Base-by-base conservation (phyloP, 1,140 invertebrate species). In the Lerema accius region DNA sequence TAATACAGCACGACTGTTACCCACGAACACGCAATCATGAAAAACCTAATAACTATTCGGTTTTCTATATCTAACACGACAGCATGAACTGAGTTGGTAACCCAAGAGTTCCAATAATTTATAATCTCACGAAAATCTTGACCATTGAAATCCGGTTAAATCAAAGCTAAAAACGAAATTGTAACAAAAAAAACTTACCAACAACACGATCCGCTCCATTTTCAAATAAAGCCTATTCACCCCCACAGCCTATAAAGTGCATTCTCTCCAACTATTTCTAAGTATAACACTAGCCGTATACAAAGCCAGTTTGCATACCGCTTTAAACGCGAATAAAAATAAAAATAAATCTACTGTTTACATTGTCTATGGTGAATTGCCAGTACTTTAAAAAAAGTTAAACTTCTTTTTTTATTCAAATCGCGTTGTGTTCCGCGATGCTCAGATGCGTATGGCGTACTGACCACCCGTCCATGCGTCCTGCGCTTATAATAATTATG, bases 401-500 rank as follows among this genome's bases (percentile, higher is more conserved):
- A 51, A 51, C 13, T 26, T 37, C 0, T 4, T 45, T 59, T 26
- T 58, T 56, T 49, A 53, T 51, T 32, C 16, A 11, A 37, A 37
- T 59, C 58, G 43, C 28, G 40, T 61, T 17, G 42, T 63, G 64
- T 64, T 51, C 65, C 63, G 69, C 50, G 42, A 66, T 65, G 66
- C 72, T 63, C 71, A 69, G 55, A 61, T 70, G 79, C 70, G 68
- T 78, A 66, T 66, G 65, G 59, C 68, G 62, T 70, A 85, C 81
- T 89, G 82, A 58, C 68, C 65, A 71, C 16, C 53, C 17, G 63
- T 64, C 69, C 67, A 63, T 67, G 71, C 77, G 78, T 73, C 78
- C 76, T 74, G 63, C 67, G 75, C 72, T 86, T 85, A 81, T 78
- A 86, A 86, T 89, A 86, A 89, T 89, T 83, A 84, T 74, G 59